Evolutionary conservation across 1,140 invertebrate species (phyloP).

Genomic region (Notospermus geniculatus): DNA sequence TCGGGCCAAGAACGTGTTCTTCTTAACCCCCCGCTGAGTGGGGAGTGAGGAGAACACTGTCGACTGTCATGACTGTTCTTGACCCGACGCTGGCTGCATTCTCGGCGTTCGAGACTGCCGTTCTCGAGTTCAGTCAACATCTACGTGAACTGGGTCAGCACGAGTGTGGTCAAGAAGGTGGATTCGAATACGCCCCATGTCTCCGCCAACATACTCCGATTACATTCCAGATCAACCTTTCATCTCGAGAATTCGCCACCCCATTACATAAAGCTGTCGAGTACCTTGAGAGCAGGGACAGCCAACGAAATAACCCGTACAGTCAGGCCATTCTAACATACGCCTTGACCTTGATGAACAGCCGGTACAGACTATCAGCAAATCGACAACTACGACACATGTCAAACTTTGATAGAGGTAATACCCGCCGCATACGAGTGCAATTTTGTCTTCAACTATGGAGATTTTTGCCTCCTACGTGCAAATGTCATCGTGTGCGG

Average conservation of each 20-base stretch:
- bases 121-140: no score
- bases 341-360: slow-evolving; percentile 37
- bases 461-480: no score
- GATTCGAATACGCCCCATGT: background rate
- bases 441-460: no score
- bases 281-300: slow-evolving; percentile 37
- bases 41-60: no score
- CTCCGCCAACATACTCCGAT: background rate
- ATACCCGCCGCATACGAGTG: no score
- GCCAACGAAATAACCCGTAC: slow-evolving; percentile 35
- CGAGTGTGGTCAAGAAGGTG: no score
- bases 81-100: no score
- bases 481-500: no score
- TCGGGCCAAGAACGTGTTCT: no score
- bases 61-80: background rate
- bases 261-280: slow-evolving; percentile 24
- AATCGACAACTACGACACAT: slow-evolving; percentile 24
- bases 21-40: no score
- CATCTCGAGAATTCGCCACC: background rate
- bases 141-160: no score
- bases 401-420: slow-evolving; percentile 13
- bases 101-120: no score
- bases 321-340: slow-evolving; percentile 37
- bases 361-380: slow-evolving; percentile 16
- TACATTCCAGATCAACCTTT: background rate